These are phyloP conservation scores for Neoniphon sammara DNA, from an alignment of 2,797 vertebrate species.

Conservation along the genomic window DNA sequence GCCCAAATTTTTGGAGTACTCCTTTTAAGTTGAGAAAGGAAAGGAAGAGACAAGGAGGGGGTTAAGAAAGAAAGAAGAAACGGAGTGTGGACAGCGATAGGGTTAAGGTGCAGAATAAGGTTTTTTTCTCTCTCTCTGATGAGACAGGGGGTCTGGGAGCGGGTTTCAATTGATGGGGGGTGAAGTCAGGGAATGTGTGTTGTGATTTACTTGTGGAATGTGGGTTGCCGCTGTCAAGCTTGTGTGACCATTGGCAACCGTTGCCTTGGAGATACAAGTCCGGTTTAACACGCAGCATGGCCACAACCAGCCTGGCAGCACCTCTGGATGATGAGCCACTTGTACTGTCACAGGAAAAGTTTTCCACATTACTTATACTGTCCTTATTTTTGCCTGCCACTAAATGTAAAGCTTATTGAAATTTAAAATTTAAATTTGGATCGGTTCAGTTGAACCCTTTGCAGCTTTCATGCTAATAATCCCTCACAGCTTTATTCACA, in stretches of 20 bases:
- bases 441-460: no score
- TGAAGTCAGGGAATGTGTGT: constrained; percentile 63
- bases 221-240: constrained; percentile 74
- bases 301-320: no score
- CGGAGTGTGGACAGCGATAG: not conserved
- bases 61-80: not conserved
- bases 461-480: constrained; percentile 27
- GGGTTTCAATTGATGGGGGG: constrained; percentile 72
- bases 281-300: no score
- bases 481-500: constrained; percentile 42
- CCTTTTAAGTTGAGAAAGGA: no score
- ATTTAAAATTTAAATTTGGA: no score
- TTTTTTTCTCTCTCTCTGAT: not conserved
- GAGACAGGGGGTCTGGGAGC: constrained; percentile 55
- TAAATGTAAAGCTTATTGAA: not conserved
- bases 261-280: constrained; percentile 74
- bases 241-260: constrained; percentile 72
- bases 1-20: no score
- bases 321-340: no score
- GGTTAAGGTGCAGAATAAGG: not conserved
- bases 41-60: not conserved
- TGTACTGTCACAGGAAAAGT: no score
- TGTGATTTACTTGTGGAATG: constrained; percentile 82
- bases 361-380: no score
- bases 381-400: not conserved